Evolutionary conservation across 2,888 invertebrate species (phyloP).

Genomic region (Alcis repandata): DNA sequence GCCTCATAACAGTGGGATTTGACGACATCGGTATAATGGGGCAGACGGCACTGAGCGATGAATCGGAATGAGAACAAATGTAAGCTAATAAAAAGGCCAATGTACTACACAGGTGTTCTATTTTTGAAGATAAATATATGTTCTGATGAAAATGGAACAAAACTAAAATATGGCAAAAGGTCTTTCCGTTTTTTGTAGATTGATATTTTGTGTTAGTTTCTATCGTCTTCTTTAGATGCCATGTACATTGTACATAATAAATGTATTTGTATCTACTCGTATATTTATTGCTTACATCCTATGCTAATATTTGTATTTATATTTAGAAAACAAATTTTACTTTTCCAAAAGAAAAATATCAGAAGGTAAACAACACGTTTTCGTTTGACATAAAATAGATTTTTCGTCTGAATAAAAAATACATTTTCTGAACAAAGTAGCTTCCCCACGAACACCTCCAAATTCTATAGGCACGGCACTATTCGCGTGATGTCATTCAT

Average conservation of each 20-base stretch:
- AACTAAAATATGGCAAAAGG: no score
- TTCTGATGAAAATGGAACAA: no score
- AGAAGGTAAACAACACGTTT: neutral
- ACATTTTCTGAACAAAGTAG: slow-evolving; percentile 10
- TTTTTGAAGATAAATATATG: neutral
- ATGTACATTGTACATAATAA: no score
- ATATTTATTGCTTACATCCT: no score
- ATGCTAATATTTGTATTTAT: no score
- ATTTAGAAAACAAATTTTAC: no score
- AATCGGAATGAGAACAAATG: slow-evolving; percentile 15
- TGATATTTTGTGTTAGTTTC: no score
- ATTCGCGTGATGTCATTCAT: slow-evolving; percentile 13
- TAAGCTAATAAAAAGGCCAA: neutral
- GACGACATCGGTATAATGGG: slow-evolving; percentile 10
- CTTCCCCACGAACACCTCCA: slow-evolving; percentile 14
- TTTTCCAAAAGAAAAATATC: no score
- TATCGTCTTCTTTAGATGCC: no score
- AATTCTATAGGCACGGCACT: slow-evolving; percentile 15
- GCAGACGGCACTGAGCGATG: slow-evolving; percentile 12
- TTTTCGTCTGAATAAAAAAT: neutral
- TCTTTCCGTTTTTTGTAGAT: no score
- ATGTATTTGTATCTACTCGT: no score
- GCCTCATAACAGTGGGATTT: neutral
- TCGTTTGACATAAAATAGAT: neutral
- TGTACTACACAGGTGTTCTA: neutral